phyloP scores from a whole-genome alignment of 2,888 invertebrate species.

The Julus scanicus region DNA sequence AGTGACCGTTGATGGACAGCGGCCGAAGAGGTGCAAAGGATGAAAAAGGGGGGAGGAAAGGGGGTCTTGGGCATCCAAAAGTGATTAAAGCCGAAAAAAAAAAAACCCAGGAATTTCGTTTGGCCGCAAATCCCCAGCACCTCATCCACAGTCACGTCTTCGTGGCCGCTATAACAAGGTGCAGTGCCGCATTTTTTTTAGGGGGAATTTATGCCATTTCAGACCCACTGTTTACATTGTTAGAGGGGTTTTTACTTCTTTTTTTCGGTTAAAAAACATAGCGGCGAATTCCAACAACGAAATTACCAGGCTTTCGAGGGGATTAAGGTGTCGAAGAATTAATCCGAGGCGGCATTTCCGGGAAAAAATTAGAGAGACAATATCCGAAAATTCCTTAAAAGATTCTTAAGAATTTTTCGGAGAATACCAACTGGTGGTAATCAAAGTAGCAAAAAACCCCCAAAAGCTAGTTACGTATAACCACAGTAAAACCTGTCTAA shows the following conservation, averaged over 20 bases:
- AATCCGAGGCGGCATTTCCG: background rate
- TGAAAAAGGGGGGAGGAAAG: background rate
- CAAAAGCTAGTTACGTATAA: too few relatives aligned
- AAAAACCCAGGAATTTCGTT: slow-evolving; percentile 24
- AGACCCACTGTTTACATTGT: background rate
- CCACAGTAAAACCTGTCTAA: too few relatives aligned
- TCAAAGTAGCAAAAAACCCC: too few relatives aligned
- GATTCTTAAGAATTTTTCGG: background rate
- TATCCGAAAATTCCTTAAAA: too few relatives aligned
- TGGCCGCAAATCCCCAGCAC: background rate
- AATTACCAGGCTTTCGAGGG: background rate
- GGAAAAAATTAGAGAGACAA: too few relatives aligned
- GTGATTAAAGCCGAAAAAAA: slow-evolving; percentile 6
- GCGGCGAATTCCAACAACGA: background rate
- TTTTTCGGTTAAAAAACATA: background rate
- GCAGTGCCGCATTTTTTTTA: slow-evolving; percentile 25
- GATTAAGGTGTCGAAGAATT: slow-evolving; percentile 18
- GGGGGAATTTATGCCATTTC: background rate
- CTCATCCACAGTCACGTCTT: background rate
- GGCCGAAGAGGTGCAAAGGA: too few relatives aligned
- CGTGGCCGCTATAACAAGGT: background rate
- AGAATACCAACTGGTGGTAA: background rate
- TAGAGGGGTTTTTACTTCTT: too few relatives aligned
- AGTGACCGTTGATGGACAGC: slow-evolving; percentile 6
- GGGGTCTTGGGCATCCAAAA: background rate